A percentile compares a stretch with the other conserved stretches of the same genome.
Evolutionary conservation across 1,140 invertebrate species (phyloP).

Genomic region (Solenopsis fugax): DNA sequence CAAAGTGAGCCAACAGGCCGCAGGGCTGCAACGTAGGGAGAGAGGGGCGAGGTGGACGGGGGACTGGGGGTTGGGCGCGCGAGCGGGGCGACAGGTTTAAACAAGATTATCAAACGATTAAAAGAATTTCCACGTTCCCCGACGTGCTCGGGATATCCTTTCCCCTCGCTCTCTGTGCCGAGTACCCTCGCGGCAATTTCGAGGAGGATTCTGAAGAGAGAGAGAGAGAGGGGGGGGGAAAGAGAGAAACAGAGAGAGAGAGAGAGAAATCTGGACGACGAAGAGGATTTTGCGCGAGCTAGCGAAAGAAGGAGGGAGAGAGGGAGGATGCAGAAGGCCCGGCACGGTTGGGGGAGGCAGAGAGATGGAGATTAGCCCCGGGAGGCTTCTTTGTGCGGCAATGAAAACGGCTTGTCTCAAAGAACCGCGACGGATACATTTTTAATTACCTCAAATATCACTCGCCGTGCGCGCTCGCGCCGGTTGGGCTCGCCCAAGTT

Average conservation of each 20-base stretch:
- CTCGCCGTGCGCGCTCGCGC: conserved; percentile 68
- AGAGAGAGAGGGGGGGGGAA: conserved; percentile 27
- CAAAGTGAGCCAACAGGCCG: conserved; percentile 74
- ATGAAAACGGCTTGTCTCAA: conserved; percentile 85
- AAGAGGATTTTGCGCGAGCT: conserved; percentile 49
- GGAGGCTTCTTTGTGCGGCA: conserved; percentile 83
- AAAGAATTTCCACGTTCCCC: conserved; percentile 80
- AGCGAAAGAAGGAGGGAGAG: conserved; percentile 14
- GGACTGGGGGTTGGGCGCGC: conserved; percentile 40
- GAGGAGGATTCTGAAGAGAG: conserved; percentile 38
- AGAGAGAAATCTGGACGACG: conserved; percentile 53
- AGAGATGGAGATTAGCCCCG: conserved; percentile 82
- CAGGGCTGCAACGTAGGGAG: conserved; percentile 44
- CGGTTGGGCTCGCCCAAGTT: conserved; percentile 75
- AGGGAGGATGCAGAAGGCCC: conserved; percentile 59
- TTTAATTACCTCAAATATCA: conserved; percentile 87
- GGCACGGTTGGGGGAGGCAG: conserved; percentile 59
- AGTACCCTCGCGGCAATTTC: conserved; percentile 76
- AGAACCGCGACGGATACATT: conserved; percentile 86
- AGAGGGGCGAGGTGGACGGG: conserved; percentile 40
- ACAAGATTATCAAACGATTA: conserved; percentile 85
- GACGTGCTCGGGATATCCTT: conserved; percentile 39
- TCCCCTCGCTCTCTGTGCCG: conserved; percentile 47
- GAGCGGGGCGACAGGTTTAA: conserved; percentile 79
- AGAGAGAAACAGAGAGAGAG: conserved; percentile 20